Conservation (phyloP, 2,113 vertebrate species). For the Limnothrissa miodon region DNA sequence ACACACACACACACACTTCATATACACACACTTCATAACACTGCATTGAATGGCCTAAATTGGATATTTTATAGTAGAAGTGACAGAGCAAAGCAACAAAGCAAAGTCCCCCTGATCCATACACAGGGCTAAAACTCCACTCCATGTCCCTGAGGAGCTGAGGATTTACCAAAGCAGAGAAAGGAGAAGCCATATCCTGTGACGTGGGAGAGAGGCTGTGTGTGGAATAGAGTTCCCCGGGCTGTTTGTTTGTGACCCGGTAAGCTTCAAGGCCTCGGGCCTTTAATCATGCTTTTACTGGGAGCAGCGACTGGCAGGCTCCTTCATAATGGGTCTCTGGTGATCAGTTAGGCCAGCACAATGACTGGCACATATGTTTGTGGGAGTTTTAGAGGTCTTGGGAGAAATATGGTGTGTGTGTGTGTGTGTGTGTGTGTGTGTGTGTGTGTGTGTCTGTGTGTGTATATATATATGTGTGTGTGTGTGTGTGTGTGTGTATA, state of each 20-base stretch:
- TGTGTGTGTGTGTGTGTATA: neutral
- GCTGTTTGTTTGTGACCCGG: neutral
- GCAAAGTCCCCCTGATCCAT: neutral
- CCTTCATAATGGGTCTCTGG: neutral
- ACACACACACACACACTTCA: neutral
- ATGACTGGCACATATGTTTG: neutral
- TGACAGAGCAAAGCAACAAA: constrained; percentile 14
- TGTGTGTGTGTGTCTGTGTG: neutral
- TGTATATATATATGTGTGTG: neutral
- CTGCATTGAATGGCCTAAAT: neutral
- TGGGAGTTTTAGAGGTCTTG: neutral
- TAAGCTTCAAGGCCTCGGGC: neutral
- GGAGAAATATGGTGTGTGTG: constrained; percentile 7
- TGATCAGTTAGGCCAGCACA: neutral
- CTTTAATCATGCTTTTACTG: constrained; percentile 6
- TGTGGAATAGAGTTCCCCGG: neutral
- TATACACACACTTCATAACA: neutral
- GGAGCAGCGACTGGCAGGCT: neutral
- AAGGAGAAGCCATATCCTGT: neutral
- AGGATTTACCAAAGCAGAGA: neutral
- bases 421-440: neutral
- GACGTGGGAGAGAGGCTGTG: neutral
- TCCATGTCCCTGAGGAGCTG: neutral
- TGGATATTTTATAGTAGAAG: neutral
- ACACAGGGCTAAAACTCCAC: neutral